Base-by-base conservation (phyloP, 2,888 invertebrate genomes). In the Pollenia amentaria region DNA sequence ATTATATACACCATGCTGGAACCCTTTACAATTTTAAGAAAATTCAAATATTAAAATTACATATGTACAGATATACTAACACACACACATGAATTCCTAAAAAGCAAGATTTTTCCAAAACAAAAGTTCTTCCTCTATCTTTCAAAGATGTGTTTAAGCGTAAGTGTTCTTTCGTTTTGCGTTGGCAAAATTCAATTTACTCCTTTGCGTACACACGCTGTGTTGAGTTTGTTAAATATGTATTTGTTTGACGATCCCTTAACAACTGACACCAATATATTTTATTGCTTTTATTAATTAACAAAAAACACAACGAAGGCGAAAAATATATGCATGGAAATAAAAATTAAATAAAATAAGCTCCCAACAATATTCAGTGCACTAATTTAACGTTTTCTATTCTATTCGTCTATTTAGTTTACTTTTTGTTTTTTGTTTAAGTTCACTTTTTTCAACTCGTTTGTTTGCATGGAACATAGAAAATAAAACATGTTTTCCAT, bases 221-320 rank as follows among this genome's bases (percentile, higher is more conserved):
- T 29, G 18, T n/a, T 60, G n/a, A 53, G 42, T 51, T 72, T 67
- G 42, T 42, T 44, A n/a, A 65, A 65, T 29, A n/a, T n/a, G n/a
- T n/a, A 67, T 55, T 60, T 70, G 12, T 51, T 72, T 72, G 64
- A 57, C 57, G 80, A 80, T 80, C 76, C 85, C 70, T 72, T 76
- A 77, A 67, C 76, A 81, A 85, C 85, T 85, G 85, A 85, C 76
- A 77, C 65, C 65, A 81, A 85, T 85, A 77, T 76, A 85, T 81
- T 80, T 81, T 72, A 85, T 77, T 81, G 76, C 80, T 81, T 85
- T 81, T 67, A 81, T 85, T 85, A 85, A 85, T 85, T 81, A 85
- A 77, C 57, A 65, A 55, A 48, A 70, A 75, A 77, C 38, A 60
- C 55, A 69, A 73, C 46, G 67, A 55, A 65, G 64, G 16, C 42